Conservation (phyloP, 2,113 vertebrate genomes). For the Ictalurus punctatus region DNA sequence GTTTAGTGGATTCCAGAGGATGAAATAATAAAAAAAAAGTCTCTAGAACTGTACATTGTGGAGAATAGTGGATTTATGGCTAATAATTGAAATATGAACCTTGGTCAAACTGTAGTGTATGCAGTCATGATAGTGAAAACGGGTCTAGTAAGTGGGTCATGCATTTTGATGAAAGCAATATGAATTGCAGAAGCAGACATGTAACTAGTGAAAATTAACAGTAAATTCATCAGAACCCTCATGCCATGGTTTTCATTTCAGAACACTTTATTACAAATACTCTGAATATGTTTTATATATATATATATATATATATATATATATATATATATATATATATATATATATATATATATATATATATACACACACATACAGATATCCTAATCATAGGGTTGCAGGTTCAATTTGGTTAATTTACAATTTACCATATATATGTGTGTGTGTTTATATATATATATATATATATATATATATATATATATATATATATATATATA, state of each 20-base stretch:
- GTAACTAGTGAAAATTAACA: background rate
- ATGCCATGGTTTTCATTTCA: background rate
- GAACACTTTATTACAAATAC: background rate
- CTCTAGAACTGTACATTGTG: background rate
- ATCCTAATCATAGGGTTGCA: too few relatives aligned
- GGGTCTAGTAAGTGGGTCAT: background rate
- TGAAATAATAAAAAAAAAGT: background rate
- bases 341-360: too few relatives aligned
- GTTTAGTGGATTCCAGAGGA: conserved; percentile 18
- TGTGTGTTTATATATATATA: too few relatives aligned
- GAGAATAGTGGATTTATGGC: background rate
- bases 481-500: too few relatives aligned
- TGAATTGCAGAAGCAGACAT: background rate
- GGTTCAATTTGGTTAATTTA: too few relatives aligned
- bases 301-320: too few relatives aligned
- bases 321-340: too few relatives aligned
- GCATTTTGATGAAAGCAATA: background rate
- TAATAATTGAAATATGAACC: background rate
- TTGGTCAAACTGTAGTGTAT: background rate
- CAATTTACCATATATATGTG: too few relatives aligned
- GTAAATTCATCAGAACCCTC: background rate
- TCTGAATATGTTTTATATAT: background rate
- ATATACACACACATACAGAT: too few relatives aligned
- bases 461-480: too few relatives aligned
- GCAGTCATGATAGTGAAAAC: background rate